Evolutionary conservation across 2,113 vertebrate genomes (phyloP).

Genomic region (Melanocharis versteri): DNA sequence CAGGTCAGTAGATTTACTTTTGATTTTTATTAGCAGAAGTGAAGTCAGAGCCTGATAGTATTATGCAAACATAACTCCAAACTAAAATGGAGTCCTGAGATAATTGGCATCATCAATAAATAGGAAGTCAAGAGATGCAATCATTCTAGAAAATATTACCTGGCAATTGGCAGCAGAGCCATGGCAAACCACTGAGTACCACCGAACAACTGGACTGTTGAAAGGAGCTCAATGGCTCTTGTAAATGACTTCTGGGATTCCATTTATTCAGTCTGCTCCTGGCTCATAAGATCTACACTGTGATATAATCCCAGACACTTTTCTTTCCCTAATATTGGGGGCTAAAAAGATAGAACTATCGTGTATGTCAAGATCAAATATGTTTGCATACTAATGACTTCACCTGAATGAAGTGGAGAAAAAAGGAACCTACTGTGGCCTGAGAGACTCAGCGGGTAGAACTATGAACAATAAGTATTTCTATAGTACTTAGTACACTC

Average conservation of each 20-base stretch:
- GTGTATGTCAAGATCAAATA: not conserved
- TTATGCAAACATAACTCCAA: not conserved
- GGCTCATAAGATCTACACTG: not conserved
- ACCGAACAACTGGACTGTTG: not conserved
- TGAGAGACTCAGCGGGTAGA: not conserved
- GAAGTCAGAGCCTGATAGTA: not conserved
- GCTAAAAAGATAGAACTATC: not conserved
- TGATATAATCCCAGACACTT: not conserved
- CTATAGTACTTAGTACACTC: not conserved
- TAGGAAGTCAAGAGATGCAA: not conserved
- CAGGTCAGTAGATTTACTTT: not conserved
- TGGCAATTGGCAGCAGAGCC: not conserved
- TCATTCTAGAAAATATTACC: not conserved
- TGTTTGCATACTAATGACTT: not conserved
- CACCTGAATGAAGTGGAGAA: not conserved
- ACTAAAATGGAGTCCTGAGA: conserved; percentile 1
- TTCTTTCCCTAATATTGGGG: not conserved
- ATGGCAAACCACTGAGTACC: not conserved
- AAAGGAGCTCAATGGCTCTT: not conserved
- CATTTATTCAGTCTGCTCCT: not conserved
- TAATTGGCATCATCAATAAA: not conserved
- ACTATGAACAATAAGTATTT: not conserved
- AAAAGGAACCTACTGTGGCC: not conserved
- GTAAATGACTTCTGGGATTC: not conserved
- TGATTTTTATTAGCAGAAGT: not conserved